A percentile compares a stretch with the other conserved stretches of the same genome.
Evolutionary conservation across 2,888 invertebrate genomes (phyloP).

Genomic region (Alentia gelatinosa): DNA sequence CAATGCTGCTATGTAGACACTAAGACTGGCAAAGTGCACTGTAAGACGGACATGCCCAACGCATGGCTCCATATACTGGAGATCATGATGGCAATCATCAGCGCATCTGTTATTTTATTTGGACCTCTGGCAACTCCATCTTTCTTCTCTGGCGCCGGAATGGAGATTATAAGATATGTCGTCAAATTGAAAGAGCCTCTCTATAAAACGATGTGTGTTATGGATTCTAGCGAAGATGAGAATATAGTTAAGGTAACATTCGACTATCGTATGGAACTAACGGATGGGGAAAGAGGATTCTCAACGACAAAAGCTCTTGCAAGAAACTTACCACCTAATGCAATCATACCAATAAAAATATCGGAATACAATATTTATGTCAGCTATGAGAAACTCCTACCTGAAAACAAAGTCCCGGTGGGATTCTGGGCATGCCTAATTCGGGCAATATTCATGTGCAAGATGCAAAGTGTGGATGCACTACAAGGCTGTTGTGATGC

Average conservation of each 20-base stretch:
- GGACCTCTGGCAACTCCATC: slow-evolving; percentile 73
- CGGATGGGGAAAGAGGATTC: slow-evolving; percentile 56
- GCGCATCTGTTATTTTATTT: slow-evolving; percentile 73
- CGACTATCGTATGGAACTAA: slow-evolving; percentile 58
- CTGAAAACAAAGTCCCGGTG: slow-evolving; percentile 63
- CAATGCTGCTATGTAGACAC: slow-evolving; percentile 58
- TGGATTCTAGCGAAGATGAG: background rate
- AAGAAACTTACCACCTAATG: slow-evolving; percentile 57
- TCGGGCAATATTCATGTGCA: slow-evolving; percentile 62
- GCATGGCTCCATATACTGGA: slow-evolving; percentile 76
- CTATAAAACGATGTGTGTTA: slow-evolving; percentile 59
- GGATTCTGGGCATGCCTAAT: slow-evolving; percentile 60
- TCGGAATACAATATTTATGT: slow-evolving; percentile 62
- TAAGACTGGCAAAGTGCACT: slow-evolving; percentile 31
- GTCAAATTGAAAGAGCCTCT: slow-evolving; percentile 67
- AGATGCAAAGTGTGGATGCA: slow-evolving; percentile 60
- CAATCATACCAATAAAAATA: slow-evolving; percentile 61
- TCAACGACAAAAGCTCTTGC: slow-evolving; percentile 53
- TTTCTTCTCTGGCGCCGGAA: slow-evolving; percentile 63
- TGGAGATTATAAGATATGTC: slow-evolving; percentile 68
- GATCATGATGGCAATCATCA: slow-evolving; percentile 72
- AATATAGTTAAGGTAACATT: background rate
- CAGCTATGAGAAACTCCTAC: slow-evolving; percentile 63
- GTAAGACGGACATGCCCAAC: slow-evolving; percentile 59
- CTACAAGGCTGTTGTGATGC: slow-evolving; percentile 64